Base-by-base conservation (phyloP, 2,888 invertebrate genomes). In the Patella pellucida region DNA sequence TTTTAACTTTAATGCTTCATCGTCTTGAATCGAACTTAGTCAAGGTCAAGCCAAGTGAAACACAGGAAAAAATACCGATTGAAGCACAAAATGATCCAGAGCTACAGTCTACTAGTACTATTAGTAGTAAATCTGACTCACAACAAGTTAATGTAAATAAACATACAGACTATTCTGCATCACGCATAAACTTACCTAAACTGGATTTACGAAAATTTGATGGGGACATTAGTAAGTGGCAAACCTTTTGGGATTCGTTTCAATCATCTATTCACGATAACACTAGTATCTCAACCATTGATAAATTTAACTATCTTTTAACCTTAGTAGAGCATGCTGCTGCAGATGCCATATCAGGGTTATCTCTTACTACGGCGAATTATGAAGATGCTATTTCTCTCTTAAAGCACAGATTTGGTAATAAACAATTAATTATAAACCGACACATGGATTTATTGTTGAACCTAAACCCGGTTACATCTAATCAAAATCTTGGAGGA, bases 401-500 rank as follows among this genome's bases (percentile, higher is more conserved):
- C 16, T n/a, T 54, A 15, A 15, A 56, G 15, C 56, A 56, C 56
- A 56, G 56, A 56, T 56, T 56, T 56, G 16, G 56, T 56, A 56
- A 56, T 15, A 56, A 56, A 56, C 56, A 56, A 56, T 9, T 19
- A 56, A 56, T 56, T 56, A 56, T 56, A 19, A 56, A 56, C 56
- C 56, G 56, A 56, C 56, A 56, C 56, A 56, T 16, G 56, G 56
- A 56, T 19, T n/a, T 56, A 19, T 14, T 56, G 16, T 16, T 56
- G 16, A 19, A 16, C 56, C 11, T 56, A 56, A 19, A 56, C 16
- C 56, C 56, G 3, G 56, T 56, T 19, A 16, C 16, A 9, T 56
- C 56, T 16, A 56, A 56, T 16, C 56, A 56, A 5, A 56, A 56
- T 56, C 16, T 56, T 56, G 19, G 19, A 56, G 56, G 9, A 16